Evolutionary conservation across 2,113 vertebrate species (phyloP).

Genomic region (Morone saxatilis): DNA sequence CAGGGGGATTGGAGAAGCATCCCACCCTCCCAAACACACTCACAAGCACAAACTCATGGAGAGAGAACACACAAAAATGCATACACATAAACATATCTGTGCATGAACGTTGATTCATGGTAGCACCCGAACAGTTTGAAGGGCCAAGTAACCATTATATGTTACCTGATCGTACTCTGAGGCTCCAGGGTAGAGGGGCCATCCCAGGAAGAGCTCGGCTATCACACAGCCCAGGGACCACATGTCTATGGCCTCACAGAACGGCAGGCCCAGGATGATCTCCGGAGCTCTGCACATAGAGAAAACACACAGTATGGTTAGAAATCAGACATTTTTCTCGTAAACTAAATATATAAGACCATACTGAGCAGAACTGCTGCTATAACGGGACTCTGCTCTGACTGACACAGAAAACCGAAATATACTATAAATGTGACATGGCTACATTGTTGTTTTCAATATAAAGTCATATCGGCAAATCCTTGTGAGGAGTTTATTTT

Average conservation of each 20-base stretch:
- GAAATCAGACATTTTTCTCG: background rate
- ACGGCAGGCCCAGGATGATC: constrained; percentile 98
- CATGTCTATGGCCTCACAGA: constrained; percentile 99
- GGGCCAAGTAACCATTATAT: constrained; percentile 6
- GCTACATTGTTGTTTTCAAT: background rate
- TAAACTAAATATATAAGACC: background rate
- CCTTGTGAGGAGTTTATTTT: constrained; percentile 17
- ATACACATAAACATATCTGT: background rate
- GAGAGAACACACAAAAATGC: background rate
- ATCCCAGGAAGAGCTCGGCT: constrained; percentile 98
- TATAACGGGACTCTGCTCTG: background rate
- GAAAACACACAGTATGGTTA: constrained; percentile 28
- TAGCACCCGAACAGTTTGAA: background rate
- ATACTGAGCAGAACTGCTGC: background rate
- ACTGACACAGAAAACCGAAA: background rate
- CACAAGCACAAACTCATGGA: constrained; percentile 5
- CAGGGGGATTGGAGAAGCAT: constrained; percentile 58
- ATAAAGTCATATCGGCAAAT: background rate
- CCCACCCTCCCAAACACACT: constrained; percentile 46
- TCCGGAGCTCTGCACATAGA: constrained; percentile 91
- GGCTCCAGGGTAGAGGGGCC: constrained; percentile 97
- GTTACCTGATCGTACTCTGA: constrained; percentile 98
- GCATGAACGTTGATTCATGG: background rate
- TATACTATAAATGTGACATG: background rate
- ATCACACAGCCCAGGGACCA: constrained; percentile 99